A percentile compares a stretch with the other conserved stretches of the same genome.
Evolutionary conservation across 92 coral and sea anemone genomes (phyloP).

Genomic region (Phenganax stokvisi): DNA sequence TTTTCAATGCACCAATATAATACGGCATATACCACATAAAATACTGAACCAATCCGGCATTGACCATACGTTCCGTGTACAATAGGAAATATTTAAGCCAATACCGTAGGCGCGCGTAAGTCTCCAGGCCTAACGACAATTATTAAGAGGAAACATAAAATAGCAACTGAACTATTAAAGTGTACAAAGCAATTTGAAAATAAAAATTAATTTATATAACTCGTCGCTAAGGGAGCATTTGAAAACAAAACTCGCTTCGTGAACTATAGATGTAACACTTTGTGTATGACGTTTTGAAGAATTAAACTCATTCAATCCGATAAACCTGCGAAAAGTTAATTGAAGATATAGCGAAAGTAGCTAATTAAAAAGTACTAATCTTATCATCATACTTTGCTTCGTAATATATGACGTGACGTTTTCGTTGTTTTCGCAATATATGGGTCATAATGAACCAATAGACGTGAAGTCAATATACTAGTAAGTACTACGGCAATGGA

Average conservation of each 20-base stretch:
- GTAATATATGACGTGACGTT: too few relatives aligned
- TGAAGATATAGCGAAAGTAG: too few relatives aligned
- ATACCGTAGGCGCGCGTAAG: background rate
- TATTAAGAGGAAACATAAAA: background rate
- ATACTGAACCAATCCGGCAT: background rate
- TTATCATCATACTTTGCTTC: too few relatives aligned
- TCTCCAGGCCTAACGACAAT: background rate
- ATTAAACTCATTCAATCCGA: background rate
- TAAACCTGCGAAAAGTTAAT: background rate
- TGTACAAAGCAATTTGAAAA: slow-evolving; percentile 10
- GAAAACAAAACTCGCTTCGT: background rate
- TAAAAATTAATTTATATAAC: background rate
- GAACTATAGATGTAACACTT: background rate
- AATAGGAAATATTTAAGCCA: background rate
- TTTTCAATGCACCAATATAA: background rate
- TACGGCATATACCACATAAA: background rate
- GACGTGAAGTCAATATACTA: too few relatives aligned
- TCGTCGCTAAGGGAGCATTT: background rate
- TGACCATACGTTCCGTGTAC: background rate
- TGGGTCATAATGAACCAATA: too few relatives aligned
- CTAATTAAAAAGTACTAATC: too few relatives aligned
- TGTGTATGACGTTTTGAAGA: background rate
- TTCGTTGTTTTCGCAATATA: too few relatives aligned
- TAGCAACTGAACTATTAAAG: background rate
- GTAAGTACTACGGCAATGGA: too few relatives aligned